Base-by-base conservation (phyloP, 2,888 invertebrate genomes). In the Podabrus alpinus region DNA sequence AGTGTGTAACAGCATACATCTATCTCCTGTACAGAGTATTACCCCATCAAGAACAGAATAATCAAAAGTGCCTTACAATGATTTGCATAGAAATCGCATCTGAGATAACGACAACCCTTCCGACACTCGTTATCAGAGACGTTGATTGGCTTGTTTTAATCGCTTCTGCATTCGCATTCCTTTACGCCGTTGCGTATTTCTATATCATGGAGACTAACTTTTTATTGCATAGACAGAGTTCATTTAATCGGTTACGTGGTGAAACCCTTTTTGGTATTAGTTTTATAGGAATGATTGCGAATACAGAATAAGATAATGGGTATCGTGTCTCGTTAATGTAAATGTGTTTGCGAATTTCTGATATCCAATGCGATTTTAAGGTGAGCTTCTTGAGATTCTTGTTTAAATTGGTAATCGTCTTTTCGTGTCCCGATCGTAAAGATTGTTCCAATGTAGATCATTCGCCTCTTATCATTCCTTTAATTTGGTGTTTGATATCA, bases 41-140 rank as follows among this genome's bases (percentile, higher is more conserved):
- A 72, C 76, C 68, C 78, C 78, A 74, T 78, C 76, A 78, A 76
- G 76, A 78, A 72, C 76, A 66, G 81, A 79, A 82, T 81, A 82
- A 82, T 82, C 82, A 82, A 82, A 82, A 82, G 82, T 82, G 82
- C 79, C 79, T 80, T 72, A 78, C 78, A 80, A 81, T 80, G 81
- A 82, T 82, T 82, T 81, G 82, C 82, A 82, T 82, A 82, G 82
- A 79, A 82, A 82, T 82, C 82, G 76, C 81, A 82, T 82, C 82
- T 81, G 79, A 82, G 82, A 82, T 82, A 82, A 81, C 81, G 81
- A 82, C 81, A 82, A 82, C 82, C 82, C 81, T 82, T 82, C 80
- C 81, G 80, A 77, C 76, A 79, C 76, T 79, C 78, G 82, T 78
- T 78, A 78, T 78, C 78, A 77, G 78, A 78, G 77, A 77, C 74